A percentile compares a stretch with the other conserved stretches of the same genome.
Evolutionary conservation across 2,797 vertebrate species (phyloP).

Genomic region (Oceanodroma leucorhoa): DNA sequence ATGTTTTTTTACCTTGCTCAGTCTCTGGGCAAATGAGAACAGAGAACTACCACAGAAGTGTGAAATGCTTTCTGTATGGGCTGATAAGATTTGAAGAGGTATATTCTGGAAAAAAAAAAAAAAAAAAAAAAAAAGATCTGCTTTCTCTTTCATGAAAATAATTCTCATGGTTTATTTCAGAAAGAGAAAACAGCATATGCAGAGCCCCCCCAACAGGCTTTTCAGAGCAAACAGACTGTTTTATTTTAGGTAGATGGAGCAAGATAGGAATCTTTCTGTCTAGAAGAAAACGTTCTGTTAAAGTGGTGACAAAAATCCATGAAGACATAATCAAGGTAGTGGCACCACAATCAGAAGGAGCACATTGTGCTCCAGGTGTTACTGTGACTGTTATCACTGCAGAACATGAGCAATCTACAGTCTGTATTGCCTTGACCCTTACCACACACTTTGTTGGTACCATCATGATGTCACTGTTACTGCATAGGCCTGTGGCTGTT

Average conservation of each 20-base stretch:
- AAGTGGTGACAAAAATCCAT: background rate
- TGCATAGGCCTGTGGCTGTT: background rate
- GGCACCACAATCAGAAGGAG: background rate
- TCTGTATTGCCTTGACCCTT: background rate
- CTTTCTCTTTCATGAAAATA: background rate
- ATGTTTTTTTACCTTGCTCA: background rate
- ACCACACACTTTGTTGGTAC: background rate
- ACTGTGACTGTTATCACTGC: background rate
- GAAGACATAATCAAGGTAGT: background rate
- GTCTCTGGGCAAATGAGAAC: background rate
- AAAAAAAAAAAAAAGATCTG: background rate
- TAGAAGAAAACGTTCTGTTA: background rate
- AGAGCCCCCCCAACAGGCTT: fast-evolving
- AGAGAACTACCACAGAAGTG: background rate
- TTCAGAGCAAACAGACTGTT: background rate
- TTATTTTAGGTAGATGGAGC: background rate
- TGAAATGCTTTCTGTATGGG: background rate
- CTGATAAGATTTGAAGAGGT: background rate
- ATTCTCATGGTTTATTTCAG: background rate
- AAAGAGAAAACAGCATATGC: background rate
- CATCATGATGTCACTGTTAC: background rate
- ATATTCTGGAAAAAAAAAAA: background rate
- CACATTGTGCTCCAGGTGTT: background rate
- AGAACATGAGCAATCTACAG: background rate
- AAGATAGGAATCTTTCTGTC: background rate